Conservation (phyloP, 2,888 invertebrate species). For the Acanthosepion esculentum region DNA sequence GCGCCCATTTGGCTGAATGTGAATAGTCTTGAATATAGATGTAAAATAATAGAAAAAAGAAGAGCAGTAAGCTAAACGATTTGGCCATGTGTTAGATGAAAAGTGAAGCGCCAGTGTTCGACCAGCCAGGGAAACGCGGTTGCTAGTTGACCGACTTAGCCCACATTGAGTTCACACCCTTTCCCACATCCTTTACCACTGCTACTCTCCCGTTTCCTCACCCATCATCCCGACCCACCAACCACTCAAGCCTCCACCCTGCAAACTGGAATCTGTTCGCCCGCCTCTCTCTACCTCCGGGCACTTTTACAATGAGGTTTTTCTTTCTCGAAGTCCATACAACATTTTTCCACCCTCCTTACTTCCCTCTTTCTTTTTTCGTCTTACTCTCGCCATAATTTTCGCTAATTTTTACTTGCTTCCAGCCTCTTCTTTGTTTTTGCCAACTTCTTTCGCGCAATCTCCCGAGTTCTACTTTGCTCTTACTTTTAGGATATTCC, state of each 20-base stretch:
- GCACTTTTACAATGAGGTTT: neutral
- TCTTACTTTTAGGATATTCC: neutral
- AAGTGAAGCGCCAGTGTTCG: neutral
- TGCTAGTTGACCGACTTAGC: conserved; percentile 13
- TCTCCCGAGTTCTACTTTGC: neutral
- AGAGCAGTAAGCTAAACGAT: neutral
- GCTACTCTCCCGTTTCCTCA: neutral
- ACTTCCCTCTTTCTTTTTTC: neutral
- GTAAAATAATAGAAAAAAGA: neutral
- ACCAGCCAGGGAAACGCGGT: neutral
- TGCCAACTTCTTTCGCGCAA: neutral
- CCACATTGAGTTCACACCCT: neutral
- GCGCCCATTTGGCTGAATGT: neutral
- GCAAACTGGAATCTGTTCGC: neutral
- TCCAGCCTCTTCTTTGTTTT: neutral
- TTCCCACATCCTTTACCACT: neutral
- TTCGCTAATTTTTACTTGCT: neutral
- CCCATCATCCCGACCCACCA: neutral
- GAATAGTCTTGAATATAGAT: neutral
- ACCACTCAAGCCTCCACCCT: conserved; percentile 33
- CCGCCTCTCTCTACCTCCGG: neutral
- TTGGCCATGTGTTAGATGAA: neutral
- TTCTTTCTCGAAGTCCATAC: neutral
- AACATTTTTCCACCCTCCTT: neutral
- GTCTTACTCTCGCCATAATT: neutral